phyloP scores from a whole-genome alignment of 92 coral and sea anemone genomes.

The Porites evermanni region DNA sequence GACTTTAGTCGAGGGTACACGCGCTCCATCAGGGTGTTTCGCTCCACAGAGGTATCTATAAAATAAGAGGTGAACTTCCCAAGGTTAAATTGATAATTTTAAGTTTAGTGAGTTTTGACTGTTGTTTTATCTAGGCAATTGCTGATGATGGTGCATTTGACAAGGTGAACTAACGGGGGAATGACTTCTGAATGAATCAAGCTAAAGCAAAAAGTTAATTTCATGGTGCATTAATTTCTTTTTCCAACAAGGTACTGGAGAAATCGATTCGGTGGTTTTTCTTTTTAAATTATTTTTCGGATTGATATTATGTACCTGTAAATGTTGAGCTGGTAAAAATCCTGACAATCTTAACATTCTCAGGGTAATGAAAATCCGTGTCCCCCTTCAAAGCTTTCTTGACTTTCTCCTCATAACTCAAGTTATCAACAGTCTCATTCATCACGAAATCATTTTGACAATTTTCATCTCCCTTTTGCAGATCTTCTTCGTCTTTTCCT shows the following conservation, averaged over 20 bases:
- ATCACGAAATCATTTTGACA: neutral
- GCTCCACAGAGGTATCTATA: constrained; percentile 76
- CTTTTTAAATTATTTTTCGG: neutral
- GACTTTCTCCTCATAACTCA: constrained; percentile 48
- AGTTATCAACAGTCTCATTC: constrained; percentile 11
- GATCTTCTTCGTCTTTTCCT: neutral
- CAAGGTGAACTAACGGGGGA: too few relatives aligned
- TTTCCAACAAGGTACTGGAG: too few relatives aligned
- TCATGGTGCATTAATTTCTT: too few relatives aligned
- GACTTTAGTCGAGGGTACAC: constrained; percentile 85
- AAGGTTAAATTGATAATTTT: neutral
- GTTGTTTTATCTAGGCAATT: too few relatives aligned
- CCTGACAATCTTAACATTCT: constrained; percentile 80
- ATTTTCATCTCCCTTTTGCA: neutral
- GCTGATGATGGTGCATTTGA: too few relatives aligned
- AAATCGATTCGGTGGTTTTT: too few relatives aligned
- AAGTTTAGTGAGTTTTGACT: neutral
- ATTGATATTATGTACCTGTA: constrained; percentile 60
- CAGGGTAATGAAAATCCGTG: constrained; percentile 71
- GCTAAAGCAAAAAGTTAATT: too few relatives aligned
- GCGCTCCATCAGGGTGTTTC: constrained; percentile 86
- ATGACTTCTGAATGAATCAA: too few relatives aligned
- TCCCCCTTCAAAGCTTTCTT: constrained; percentile 67
- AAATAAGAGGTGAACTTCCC: neutral
- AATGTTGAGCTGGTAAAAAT: constrained; percentile 92